Conservation (phyloP, 2,797 vertebrate species). For the Morus bassanus region DNA sequence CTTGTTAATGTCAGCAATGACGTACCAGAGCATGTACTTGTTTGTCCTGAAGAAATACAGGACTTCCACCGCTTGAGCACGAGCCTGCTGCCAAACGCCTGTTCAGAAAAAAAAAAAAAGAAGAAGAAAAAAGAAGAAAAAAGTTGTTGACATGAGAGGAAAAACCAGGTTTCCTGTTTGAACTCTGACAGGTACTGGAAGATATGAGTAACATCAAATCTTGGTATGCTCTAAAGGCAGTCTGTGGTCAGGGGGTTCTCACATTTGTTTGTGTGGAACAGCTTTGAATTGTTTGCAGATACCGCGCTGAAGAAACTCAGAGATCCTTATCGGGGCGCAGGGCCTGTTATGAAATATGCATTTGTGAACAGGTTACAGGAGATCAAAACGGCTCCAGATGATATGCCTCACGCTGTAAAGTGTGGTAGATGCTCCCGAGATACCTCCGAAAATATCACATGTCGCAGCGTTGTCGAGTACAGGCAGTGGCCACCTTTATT, state of each 20-base stretch:
- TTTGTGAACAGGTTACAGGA: constrained; percentile 66
- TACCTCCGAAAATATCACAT: constrained; percentile 34
- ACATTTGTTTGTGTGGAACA: constrained; percentile 72
- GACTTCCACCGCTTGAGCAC: constrained; percentile 1
- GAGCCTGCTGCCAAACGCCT: constrained; percentile 23
- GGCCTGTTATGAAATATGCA: constrained; percentile 70
- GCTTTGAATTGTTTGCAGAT: constrained; percentile 79
- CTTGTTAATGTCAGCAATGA: constrained; percentile 68
- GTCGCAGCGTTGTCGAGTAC: not conserved
- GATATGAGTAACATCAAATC: constrained; percentile 90
- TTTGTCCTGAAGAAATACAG: constrained; percentile 63
- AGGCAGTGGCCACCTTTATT: constrained; percentile 47
- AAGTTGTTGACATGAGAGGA: constrained; percentile 84
- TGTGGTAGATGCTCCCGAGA: constrained; percentile 54
- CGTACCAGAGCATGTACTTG: constrained; percentile 50
- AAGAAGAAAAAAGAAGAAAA: not conserved
- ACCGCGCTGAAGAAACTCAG: constrained; percentile 62
- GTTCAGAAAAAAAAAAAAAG: constrained; percentile 36
- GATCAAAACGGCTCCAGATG: constrained; percentile 63
- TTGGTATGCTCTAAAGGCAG: constrained; percentile 73
- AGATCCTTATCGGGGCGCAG: constrained; percentile 70
- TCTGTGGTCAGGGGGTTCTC: constrained; percentile 85
- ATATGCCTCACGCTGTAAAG: constrained; percentile 43
- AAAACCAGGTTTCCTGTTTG: constrained; percentile 90
- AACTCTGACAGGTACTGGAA: constrained; percentile 87